Percentiles rank a stretch among this genome's conserved stretches.
Conservation (phyloP, 2,113 vertebrate genomes). For the Pogonocichla stellata region DNA sequence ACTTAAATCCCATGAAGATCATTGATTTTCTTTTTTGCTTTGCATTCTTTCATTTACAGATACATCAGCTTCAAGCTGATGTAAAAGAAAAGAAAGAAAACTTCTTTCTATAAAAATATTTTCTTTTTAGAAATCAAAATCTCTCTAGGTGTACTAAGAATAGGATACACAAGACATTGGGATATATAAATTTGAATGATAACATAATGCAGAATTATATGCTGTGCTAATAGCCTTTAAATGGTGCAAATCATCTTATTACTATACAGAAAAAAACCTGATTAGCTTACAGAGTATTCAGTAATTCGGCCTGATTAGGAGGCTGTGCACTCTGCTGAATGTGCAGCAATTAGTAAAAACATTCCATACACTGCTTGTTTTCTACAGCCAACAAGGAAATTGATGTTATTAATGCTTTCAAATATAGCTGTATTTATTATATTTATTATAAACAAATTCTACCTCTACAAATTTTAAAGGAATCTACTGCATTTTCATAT, state of each 20-base stretch:
- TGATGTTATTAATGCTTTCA: neutral
- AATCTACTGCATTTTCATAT: neutral
- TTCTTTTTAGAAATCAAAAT: neutral
- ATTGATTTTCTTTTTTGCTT: neutral
- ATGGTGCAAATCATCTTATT: neutral
- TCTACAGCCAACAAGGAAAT: neutral
- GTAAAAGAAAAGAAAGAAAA: neutral
- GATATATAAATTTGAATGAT: neutral
- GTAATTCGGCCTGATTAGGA: constrained; percentile 30
- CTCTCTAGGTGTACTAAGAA: neutral
- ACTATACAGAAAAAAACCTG: neutral
- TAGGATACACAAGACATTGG: neutral
- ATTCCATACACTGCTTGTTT: neutral
- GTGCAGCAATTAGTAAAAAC: neutral
- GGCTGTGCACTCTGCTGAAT: neutral
- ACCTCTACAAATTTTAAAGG: neutral
- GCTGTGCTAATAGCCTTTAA: neutral
- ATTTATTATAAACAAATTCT: neutral
- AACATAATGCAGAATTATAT: neutral
- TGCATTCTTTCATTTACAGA: neutral
- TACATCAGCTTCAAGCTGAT: neutral
- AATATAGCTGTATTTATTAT: neutral
- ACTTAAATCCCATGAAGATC: neutral
- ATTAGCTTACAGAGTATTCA: neutral
- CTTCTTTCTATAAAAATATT: too few relatives aligned